A percentile compares a stretch with the other conserved stretches of the same genome.
Evolutionary conservation across 2,888 invertebrate genomes (phyloP).

Genomic region (Zele albiditarsus): DNA sequence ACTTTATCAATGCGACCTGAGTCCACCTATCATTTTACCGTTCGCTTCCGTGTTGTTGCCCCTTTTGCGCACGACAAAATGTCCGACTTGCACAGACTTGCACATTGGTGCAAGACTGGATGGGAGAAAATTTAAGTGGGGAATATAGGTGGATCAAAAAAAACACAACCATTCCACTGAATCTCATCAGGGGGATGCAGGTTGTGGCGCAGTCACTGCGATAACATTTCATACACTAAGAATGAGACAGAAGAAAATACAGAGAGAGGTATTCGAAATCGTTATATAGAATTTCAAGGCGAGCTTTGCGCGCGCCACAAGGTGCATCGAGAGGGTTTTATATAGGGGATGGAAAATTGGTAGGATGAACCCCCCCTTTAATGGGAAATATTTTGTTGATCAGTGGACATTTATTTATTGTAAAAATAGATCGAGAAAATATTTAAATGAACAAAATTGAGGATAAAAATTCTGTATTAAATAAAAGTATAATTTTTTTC

Average conservation of each 20-base stretch:
- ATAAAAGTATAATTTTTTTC: no score
- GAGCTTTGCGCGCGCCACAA: constrained; percentile 10
- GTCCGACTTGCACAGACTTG: constrained; percentile 28
- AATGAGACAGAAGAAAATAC: background rate
- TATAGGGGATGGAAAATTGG: background rate
- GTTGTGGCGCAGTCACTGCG: background rate
- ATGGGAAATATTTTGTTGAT: background rate
- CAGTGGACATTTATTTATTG: no score
- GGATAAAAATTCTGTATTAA: no score
- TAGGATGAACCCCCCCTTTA: background rate
- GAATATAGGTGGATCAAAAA: constrained; percentile 16
- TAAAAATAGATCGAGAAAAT: no score
- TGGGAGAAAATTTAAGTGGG: constrained; percentile 29
- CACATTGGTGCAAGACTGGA: constrained; percentile 24
- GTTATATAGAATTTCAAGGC: background rate
- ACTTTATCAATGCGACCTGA: constrained; percentile 36
- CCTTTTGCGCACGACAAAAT: constrained; percentile 35
- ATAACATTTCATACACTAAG: constrained; percentile 4
- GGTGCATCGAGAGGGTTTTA: background rate
- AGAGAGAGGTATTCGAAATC: background rate
- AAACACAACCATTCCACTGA: background rate
- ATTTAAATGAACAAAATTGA: no score
- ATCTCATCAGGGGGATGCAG: background rate
- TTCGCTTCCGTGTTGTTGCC: constrained; percentile 7
- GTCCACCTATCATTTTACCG: constrained; percentile 6